Base-by-base conservation (phyloP, 2,888 invertebrate species). In the Polydrusus tereticollis region DNA sequence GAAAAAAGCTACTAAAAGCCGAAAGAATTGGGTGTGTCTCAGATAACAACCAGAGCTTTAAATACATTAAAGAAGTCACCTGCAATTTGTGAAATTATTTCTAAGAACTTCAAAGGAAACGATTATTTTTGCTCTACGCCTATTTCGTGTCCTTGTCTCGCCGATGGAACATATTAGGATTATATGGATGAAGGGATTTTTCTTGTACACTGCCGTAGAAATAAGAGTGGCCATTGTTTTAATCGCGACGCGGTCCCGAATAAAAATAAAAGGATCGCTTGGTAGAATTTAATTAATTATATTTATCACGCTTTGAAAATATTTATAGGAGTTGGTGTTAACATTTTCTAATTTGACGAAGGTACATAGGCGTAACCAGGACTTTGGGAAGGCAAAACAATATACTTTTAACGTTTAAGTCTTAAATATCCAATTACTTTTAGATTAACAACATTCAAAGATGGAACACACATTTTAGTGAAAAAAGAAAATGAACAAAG, bases 41-140 rank as follows among this genome's bases (percentile, higher is more conserved):
- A 45, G 64, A 66, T 71, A 66, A 71, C 66, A 62, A 71, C 60
- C 66, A 62, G 36, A 47, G 70, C 66, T 71, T 67, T 63, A 72
- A 72, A 67, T 72, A 72, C 64, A 82, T 83, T 83, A 82, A 83
- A 82, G 81, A 82, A 83, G 82, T 83, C 82, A 82, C 82, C 81
- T 80, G 83, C 84, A 85, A 85, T 85, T 85, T 85, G 85, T 85
- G 85, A 85, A 85, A 85, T 85, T 84, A 84, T 84, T 85, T 85
- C 85, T 82, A 75, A 81, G 85, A 85, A 85, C 82, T 82, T 80
- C n/a, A 14, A 14, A 55, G 52, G 18, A 55, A 55, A 6, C 8
- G 5, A 16, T 55, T 16, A 55, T 55, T 55, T 55, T 55, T 33
- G 29, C 79, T 57, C 20, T 16, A 50, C 21, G 57, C 14, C 16